These are phyloP conservation scores for Pelecanus crispus DNA, from an alignment of 2,113 vertebrate genomes.

Conservation along the genomic window DNA sequence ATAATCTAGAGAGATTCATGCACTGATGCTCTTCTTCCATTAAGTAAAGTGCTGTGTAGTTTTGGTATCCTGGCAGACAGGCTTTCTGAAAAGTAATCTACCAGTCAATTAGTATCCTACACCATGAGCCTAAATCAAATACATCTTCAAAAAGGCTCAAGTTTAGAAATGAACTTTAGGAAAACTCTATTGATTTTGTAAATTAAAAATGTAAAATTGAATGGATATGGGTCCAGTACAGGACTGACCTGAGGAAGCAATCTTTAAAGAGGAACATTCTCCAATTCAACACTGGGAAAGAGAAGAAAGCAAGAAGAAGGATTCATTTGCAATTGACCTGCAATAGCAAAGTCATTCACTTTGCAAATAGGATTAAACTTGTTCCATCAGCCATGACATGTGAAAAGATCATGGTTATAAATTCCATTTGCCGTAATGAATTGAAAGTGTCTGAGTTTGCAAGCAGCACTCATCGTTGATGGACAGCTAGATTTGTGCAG, in stretches of 20 bases:
- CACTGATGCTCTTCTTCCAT: background rate
- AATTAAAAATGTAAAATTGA: constrained; percentile 20
- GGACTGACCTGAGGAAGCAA: background rate
- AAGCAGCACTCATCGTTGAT: background rate
- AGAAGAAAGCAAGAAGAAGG: background rate
- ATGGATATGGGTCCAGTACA: background rate
- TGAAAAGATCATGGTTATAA: constrained; percentile 28
- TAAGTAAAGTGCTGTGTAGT: background rate
- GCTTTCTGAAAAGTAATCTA: background rate
- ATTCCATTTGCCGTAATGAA: constrained; percentile 47
- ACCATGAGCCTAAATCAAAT: background rate
- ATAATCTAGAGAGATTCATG: background rate
- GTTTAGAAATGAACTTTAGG: background rate
- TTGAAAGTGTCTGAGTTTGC: constrained; percentile 29
- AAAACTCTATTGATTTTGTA: constrained; percentile 5
- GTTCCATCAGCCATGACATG: constrained; percentile 36
- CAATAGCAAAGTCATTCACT: constrained; percentile 21
- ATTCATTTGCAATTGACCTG: constrained; percentile 29
- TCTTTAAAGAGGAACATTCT: background rate
- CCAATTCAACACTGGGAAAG: background rate
- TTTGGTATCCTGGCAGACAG: background rate
- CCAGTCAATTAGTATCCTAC: background rate
- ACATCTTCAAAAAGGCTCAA: background rate
- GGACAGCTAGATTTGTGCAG: background rate
- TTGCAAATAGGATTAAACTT: constrained; percentile 49